Conservation (phyloP, 2,888 invertebrate genomes). For the Rotaria sp. region DNA sequence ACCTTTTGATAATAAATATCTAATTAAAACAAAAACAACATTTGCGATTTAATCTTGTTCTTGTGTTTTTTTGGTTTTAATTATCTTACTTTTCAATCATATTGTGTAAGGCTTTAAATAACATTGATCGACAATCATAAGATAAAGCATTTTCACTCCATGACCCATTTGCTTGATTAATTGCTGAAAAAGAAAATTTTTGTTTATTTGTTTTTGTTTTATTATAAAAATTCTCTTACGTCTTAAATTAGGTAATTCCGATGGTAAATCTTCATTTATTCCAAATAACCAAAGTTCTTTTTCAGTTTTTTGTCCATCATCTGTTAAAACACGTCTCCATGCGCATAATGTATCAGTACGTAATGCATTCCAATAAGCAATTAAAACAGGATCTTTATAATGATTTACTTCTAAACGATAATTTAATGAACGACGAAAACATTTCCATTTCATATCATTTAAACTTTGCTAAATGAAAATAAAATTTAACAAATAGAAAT, state of each 20-base stretch:
- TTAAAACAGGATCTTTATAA: slow-evolving; percentile 56
- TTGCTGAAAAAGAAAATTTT: slow-evolving; percentile 68
- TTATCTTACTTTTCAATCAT: slow-evolving; percentile 83
- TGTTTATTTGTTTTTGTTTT: too few relatives aligned
- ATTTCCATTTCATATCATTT: slow-evolving; percentile 98
- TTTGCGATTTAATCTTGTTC: too few relatives aligned
- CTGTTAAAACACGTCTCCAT: slow-evolving; percentile 73
- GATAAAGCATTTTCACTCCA: slow-evolving; percentile 61
- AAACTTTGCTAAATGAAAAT: slow-evolving; percentile 79
- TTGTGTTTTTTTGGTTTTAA: too few relatives aligned
- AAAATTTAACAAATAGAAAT: slow-evolving; percentile 42
- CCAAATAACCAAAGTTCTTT: slow-evolving; percentile 99
- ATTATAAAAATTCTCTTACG: slow-evolving; percentile 68
- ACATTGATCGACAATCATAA: slow-evolving; percentile 90
- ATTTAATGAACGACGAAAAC: slow-evolving; percentile 74
- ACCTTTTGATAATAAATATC: slow-evolving; percentile 83
- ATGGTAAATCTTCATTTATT: slow-evolving; percentile 78
- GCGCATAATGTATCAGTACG: slow-evolving; percentile 87
- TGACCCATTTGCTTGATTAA: background rate
- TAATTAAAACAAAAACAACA: slow-evolving; percentile 53
- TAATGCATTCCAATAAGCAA: slow-evolving; percentile 57
- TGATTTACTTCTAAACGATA: slow-evolving; percentile 41
- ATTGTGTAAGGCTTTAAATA: slow-evolving; percentile 98
- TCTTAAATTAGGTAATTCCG: slow-evolving; percentile 59
- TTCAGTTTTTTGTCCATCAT: slow-evolving; percentile 43